Evolutionary conservation across 2,888 invertebrate species (phyloP), one percentile per base, ranked within the genome.

Genomic region (Zele albiditarsus): DNA sequence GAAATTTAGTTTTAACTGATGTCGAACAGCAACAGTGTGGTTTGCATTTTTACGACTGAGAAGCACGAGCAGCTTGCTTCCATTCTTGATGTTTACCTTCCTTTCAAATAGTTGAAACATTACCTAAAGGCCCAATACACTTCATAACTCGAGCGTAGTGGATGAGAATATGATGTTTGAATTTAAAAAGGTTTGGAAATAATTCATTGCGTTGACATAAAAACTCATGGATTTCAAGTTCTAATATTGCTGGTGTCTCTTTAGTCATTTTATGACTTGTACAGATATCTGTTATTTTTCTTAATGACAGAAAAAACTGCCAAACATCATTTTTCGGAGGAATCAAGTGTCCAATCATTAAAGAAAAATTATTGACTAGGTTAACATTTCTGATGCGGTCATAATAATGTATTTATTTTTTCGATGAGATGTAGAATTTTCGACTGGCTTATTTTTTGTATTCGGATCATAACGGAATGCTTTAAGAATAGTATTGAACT

Each of bases 81-180:
- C 73, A 75, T 42, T 81, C 80, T 60, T 75, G 66, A 68, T 81
- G 79, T 60, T 80, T 81, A 6, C 68, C 74, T 75, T 80, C 81
- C 33, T 65, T 79, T 10, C 80, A 71, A 25, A 81, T 68, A 49
- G 53, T 75, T 49, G 69, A 77, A 27, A 79, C 77, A 76, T 80
- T 78, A 69, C 76, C 72, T 33, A 82, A 49, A 16, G 80, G 78
- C 8, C 81, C 81, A 42, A 80, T 49, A 3, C 65, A n/a, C 53
- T 74, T 31, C 80, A 81, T 80, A 25, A 77, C 72, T 6, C 71
- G 62, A n/a, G 78, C 66, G 53, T 82, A 80, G 60, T 81, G 81
- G 10, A 78, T 46, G 0, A 82, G 67, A 62, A 78, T 77, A 76
- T 82, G 79, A 71, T 82, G 80, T 73, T 82, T 80, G 10, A 80